Base-by-base conservation (phyloP, 2,797 vertebrate genomes). In the Cebuella pygmaea region DNA sequence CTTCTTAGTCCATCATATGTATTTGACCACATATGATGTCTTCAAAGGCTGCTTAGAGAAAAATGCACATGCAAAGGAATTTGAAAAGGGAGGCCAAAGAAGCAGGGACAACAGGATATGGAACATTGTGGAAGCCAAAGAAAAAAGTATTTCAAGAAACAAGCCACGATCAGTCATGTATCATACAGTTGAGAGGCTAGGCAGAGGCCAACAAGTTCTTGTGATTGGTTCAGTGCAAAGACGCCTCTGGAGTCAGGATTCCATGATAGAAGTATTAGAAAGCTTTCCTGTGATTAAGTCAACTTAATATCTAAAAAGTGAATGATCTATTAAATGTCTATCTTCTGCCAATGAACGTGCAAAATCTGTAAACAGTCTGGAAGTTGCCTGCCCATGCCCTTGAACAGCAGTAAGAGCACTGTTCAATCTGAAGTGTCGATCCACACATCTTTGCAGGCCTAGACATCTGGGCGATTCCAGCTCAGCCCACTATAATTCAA, bases 131-230 rank as follows among this genome's bases (percentile, higher is more conserved):
- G 48, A 92, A 88, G 17, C 5, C 20, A 55, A 86, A 64, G 52
- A 81, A 91, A 79, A 59, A 27, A 46, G 10, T 64, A 46, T 57
- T 91, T 87, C 10, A 64, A 81, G 90, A 96, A 96, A 70, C 26
- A 81, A 72, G 55, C 12, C 30, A 15, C 17, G 27, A 17, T 74
- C 30, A 46, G 48, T 75, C 74, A 57, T 33, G 59, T 46, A 72
- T 88, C 85, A 64, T 61, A 52, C 9, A 55, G 2, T 12, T 48
- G 36, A 72, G n/a, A 76, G 7, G 33, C 30, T 64, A 26, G 46
- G 22, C 6, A 30, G 39, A 81, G 17, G 6, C 17, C 41, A 14
- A 46, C 44, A 61, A 9, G 15, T 27, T 1, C 26, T 61, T 80
- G 30, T 94, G 78, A 59, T 27, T 74, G 22, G 19, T 39, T 84